Evolutionary conservation across 2,888 invertebrate species (phyloP), one percentile per base, ranked within the genome.

Genomic region (Microctonus brassicae): DNA sequence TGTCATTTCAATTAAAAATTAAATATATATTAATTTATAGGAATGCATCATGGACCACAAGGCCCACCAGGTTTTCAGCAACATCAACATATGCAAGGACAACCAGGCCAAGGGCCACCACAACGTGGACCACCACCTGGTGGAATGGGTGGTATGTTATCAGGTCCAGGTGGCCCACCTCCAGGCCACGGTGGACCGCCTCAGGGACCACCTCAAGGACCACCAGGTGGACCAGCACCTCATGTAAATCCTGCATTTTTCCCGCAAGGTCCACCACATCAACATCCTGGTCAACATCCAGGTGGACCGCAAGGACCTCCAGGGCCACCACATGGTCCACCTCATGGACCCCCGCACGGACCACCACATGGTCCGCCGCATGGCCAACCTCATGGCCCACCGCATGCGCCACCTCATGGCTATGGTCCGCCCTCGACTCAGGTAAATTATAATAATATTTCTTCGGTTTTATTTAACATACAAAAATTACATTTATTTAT

Each of bases 241-340:
- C 97, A 98, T 88, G 97, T 98, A 78, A 98, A 98, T 90, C 97
- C 98, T 52, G 97, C 97, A 73, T 98, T 98, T 92, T 97, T 97
- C 89, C 95, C 94, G 82, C 95, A 95, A 88, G 91, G 91, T 36
- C 90, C 90, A 10, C 90, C 89, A 34, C 88, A 88, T 73, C 91
- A 91, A 60, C 90, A 90, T 77, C 89, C 89, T 0, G 90, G 90
- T 78, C 90, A 90, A 73, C 90, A 90, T 81, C 89, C 89, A n/a
- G 88, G 84, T 3, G 84, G 91, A 78, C 89, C 90, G 22, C 90
- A 90, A 62, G 89, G 90, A 22, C 87, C 89, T 79, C 88, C 89
- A 11, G 89, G 90, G 2, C 89, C 90, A 22, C 91, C 92, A 7
- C 89, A 89, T 69, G 92, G 93, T 42, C 93, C 92, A 57, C 93